A percentile compares a stretch with the other conserved stretches of the same genome.
phyloP scores from a whole-genome alignment of 2,888 invertebrate genomes.

The Morpho deidamia region DNA sequence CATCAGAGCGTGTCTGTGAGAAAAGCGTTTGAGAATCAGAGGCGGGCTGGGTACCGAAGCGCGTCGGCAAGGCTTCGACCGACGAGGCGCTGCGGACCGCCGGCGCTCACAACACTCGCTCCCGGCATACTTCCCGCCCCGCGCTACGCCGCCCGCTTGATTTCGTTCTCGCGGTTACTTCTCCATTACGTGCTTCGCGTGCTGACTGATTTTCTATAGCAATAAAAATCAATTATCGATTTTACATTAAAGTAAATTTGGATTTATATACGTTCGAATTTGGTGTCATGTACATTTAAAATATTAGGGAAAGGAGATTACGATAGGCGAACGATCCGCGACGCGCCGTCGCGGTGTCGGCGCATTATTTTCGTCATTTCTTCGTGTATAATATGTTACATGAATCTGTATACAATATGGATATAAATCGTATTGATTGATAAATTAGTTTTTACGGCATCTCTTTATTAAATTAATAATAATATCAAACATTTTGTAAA shows the following conservation, averaged over 20 bases:
- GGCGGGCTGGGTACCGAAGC: slow-evolving; percentile 35
- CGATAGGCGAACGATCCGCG: slow-evolving; percentile 71
- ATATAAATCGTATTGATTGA: slow-evolving; percentile 77
- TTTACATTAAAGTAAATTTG: slow-evolving; percentile 79
- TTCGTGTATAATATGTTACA: slow-evolving; percentile 82
- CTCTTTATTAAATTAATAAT: slow-evolving; percentile 78
- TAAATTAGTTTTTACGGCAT: slow-evolving; percentile 78
- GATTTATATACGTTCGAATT: slow-evolving; percentile 79
- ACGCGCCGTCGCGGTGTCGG: slow-evolving; percentile 58
- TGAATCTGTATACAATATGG: slow-evolving; percentile 81
- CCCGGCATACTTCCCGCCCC: slow-evolving; percentile 40
- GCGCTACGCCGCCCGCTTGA: slow-evolving; percentile 73
- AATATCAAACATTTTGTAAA: slow-evolving; percentile 77
- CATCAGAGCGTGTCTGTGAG: slow-evolving; percentile 61
- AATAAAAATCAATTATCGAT: slow-evolving; percentile 80
- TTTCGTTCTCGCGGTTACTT: slow-evolving; percentile 78
- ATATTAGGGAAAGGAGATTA: slow-evolving; percentile 74
- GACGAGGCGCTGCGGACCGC: slow-evolving; percentile 25
- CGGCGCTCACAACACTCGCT: slow-evolving; percentile 33
- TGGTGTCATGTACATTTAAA: slow-evolving; percentile 79
- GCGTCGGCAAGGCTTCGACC: slow-evolving; percentile 6
- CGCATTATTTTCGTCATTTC: slow-evolving; percentile 77
- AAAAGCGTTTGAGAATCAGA: slow-evolving; percentile 49
- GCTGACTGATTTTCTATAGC: slow-evolving; percentile 81
- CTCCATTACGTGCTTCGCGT: slow-evolving; percentile 80